Percentiles rank a stretch among this genome's conserved stretches.
These are phyloP conservation scores for Onychostoma macrolepis DNA, from an alignment of 2,113 vertebrate species.

Conservation along the genomic window DNA sequence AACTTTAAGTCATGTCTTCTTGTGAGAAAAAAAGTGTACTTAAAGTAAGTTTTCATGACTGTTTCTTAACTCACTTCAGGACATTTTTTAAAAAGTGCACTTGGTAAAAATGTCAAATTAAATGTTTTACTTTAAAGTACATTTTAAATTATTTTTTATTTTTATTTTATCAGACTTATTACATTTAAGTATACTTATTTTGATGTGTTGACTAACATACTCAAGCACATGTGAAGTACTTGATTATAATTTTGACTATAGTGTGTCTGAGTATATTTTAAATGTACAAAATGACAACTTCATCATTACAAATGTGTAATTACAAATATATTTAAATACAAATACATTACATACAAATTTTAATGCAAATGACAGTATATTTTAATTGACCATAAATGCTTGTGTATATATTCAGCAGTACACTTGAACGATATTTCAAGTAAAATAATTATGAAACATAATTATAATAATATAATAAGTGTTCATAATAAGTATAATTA, in stretches of 20 bases:
- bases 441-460: neutral
- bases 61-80: no score
- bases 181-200: neutral
- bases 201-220: neutral
- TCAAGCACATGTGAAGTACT: neutral
- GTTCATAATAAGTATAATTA: no score
- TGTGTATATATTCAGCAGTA: neutral
- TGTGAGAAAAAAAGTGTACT: neutral
- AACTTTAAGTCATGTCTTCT: neutral
- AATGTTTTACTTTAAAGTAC: neutral
- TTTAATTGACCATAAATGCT: neutral
- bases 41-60: neutral
- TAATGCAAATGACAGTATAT: neutral
- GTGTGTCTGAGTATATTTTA: no score
- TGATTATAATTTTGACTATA: no score
- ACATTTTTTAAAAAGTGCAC: neutral
- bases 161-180: no score
- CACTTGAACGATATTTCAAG: neutral
- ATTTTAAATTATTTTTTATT: neutral
- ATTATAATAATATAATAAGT: neutral
- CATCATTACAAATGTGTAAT: no score
- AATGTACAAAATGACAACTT: no score
- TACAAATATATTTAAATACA: neutral
- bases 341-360: neutral
- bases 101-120: neutral